Conservation (phyloP, 2,888 invertebrate genomes). For the Abrostola tripartita region DNA sequence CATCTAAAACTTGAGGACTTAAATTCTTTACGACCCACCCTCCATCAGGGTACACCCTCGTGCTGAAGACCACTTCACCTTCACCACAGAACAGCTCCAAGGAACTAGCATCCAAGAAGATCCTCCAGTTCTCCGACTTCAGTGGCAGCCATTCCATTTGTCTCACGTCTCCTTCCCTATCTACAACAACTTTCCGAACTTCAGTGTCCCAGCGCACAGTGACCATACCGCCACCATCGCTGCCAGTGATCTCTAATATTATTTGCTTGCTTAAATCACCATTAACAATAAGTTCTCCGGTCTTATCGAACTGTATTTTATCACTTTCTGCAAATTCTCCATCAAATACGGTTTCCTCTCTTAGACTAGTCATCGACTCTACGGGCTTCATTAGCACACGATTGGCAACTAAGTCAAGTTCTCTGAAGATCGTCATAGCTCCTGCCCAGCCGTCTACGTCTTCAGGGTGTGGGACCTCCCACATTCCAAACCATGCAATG, state of each 20-base stretch:
- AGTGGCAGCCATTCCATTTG: slow-evolving; percentile 79
- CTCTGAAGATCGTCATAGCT: slow-evolving; percentile 78
- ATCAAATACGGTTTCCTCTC: slow-evolving; percentile 61
- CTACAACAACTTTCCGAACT: slow-evolving; percentile 71
- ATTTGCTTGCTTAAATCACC: slow-evolving; percentile 68
- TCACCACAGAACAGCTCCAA: slow-evolving; percentile 83
- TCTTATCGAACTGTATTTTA: slow-evolving; percentile 66
- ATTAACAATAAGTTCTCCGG: slow-evolving; percentile 73
- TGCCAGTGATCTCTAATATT: slow-evolving; percentile 71
- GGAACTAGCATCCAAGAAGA: slow-evolving; percentile 81
- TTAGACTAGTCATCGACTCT: slow-evolving; percentile 66
- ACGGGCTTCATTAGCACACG: slow-evolving; percentile 78
- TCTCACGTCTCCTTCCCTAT: slow-evolving; percentile 74
- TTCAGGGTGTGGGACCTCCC: slow-evolving; percentile 78
- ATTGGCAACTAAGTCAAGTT: slow-evolving; percentile 69
- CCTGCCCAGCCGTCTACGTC: slow-evolving; percentile 83
- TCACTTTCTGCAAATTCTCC: slow-evolving; percentile 61
- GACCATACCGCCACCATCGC: slow-evolving; percentile 69
- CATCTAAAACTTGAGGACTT: slow-evolving; percentile 67
- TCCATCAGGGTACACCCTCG: slow-evolving; percentile 76
- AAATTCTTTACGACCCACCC: slow-evolving; percentile 76
- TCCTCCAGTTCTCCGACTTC: slow-evolving; percentile 67
- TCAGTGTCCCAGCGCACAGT: slow-evolving; percentile 71
- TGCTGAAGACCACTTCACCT: slow-evolving; percentile 83
- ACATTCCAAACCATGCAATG: slow-evolving; percentile 83